Conservation (phyloP, 2,113 vertebrate species). For the Pachycephala philippinensis region DNA sequence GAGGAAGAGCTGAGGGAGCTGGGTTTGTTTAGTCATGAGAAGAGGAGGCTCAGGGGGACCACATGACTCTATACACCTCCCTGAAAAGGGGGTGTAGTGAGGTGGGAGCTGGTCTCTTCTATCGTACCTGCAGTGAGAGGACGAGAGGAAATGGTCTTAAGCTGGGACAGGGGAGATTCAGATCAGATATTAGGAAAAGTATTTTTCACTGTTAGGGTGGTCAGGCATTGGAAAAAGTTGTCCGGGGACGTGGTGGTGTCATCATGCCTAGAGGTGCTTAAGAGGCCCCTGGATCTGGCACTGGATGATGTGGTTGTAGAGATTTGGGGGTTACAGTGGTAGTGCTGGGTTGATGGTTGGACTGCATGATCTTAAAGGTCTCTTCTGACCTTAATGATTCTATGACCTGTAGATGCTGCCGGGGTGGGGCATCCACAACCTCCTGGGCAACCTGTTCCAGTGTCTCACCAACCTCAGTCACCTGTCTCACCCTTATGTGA, state of each 20-base stretch:
- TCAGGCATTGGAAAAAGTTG: not conserved
- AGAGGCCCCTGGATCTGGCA: not conserved
- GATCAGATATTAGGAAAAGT: not conserved
- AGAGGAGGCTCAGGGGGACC: rapidly evolving
- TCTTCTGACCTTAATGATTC: not conserved
- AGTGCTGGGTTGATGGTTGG: not conserved
- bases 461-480: not conserved
- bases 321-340: not conserved
- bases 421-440: not conserved
- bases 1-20: not conserved
- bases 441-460: not conserved
- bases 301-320: not conserved
- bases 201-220: not conserved
- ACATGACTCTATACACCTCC: not conserved
- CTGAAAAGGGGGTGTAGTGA: not conserved
- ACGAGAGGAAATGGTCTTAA: not conserved
- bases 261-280: not conserved
- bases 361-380: not conserved
- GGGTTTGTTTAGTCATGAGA: not conserved
- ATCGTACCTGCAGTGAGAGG: rapidly evolving
- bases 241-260: not conserved
- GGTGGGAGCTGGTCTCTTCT: not conserved
- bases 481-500: not conserved
- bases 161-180: not conserved
- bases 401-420: not conserved